phyloP scores from a whole-genome alignment of 2,113 vertebrate genomes.

The Sylvietta virens region DNA sequence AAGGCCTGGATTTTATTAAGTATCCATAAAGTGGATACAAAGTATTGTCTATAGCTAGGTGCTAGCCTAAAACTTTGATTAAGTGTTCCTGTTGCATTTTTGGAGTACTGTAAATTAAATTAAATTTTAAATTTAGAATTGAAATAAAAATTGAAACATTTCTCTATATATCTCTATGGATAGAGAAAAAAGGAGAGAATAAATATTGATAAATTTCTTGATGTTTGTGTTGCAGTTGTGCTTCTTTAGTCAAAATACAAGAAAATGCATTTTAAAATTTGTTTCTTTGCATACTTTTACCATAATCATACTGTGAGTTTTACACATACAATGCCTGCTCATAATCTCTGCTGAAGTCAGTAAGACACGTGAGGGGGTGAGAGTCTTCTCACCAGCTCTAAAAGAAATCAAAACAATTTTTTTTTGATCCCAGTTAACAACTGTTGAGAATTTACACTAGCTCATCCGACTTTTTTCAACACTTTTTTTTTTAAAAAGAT shows the following conservation, averaged over 20 bases:
- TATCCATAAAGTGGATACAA: neutral
- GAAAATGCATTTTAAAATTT: neutral
- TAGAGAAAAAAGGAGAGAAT: neutral
- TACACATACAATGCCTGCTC: neutral
- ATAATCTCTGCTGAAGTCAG: neutral
- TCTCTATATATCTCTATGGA: neutral
- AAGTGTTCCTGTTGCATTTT: neutral
- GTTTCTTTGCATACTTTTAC: neutral
- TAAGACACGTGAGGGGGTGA: neutral
- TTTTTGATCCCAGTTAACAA: neutral
- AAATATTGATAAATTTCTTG: neutral
- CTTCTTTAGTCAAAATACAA: neutral
- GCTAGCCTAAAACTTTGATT: neutral
- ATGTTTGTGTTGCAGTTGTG: neutral
- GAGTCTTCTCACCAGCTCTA: neutral
- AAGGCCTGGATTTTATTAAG: neutral
- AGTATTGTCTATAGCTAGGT: neutral
- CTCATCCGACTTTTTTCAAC: neutral
- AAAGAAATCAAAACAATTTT: neutral
- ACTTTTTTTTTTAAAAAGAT: rapidly evolving
- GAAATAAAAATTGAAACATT: neutral
- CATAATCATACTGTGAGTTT: neutral
- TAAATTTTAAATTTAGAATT: neutral
- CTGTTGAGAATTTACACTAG: neutral
- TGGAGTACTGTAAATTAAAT: neutral